Conservation (phyloP, 2,113 vertebrate genomes). For the Caranx ignobilis region DNA sequence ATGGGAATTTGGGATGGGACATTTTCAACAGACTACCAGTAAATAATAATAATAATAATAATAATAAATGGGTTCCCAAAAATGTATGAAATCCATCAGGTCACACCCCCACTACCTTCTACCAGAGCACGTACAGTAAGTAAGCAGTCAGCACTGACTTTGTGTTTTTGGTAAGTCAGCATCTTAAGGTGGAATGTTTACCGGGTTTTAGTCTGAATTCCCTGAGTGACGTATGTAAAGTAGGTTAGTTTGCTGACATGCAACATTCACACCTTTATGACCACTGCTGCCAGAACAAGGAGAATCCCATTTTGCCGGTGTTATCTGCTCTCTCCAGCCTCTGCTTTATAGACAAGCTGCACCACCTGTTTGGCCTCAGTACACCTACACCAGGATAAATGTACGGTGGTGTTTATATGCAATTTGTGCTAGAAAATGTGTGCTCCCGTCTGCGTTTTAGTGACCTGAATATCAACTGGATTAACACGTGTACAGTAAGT, state of each 20-base stretch:
- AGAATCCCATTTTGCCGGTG: slow-evolving; percentile 40
- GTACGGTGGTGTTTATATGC: not conserved
- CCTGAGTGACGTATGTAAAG: slow-evolving; percentile 38
- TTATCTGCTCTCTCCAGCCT: slow-evolving; percentile 70
- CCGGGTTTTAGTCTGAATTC: slow-evolving; percentile 19
- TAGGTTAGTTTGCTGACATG: slow-evolving; percentile 59
- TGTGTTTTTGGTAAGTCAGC: not conserved
- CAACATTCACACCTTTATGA: slow-evolving; percentile 41
- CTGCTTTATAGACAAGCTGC: slow-evolving; percentile 38
- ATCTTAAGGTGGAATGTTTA: not conserved
- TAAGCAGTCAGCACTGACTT: not conserved
- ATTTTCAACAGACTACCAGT: not conserved
- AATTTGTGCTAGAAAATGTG: not conserved
- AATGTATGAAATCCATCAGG: not conserved
- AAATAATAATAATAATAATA: not conserved
- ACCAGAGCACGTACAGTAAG: not conserved
- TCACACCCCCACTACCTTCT: not conserved
- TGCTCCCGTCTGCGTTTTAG: no score
- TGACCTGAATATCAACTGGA: slow-evolving; percentile 10
- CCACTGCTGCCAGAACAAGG: slow-evolving; percentile 44
- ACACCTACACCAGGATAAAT: slow-evolving; percentile 32
- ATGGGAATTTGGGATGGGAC: not conserved
- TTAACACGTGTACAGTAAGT: not conserved
- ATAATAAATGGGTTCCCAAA: not conserved
- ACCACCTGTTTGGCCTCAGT: slow-evolving; percentile 45